phyloP scores from a whole-genome alignment of 2,113 vertebrate genomes.

The Ciconia maguari region DNA sequence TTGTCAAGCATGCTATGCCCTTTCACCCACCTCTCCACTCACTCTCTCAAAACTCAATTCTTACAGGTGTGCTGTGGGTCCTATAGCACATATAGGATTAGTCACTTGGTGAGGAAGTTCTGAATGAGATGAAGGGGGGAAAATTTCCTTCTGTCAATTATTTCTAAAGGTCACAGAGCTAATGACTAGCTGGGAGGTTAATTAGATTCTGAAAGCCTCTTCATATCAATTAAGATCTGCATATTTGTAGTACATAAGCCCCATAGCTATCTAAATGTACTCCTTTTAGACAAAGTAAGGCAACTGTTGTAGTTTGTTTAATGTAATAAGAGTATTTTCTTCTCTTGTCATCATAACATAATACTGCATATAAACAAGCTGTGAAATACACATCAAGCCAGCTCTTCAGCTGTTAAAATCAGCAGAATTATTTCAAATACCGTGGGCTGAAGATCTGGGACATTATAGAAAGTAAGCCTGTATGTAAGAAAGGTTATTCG shows the following conservation, averaged over 20 bases:
- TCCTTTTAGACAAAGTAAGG: slow-evolving; percentile 52
- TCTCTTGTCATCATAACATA: slow-evolving; percentile 2
- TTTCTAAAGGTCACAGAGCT: slow-evolving; percentile 97
- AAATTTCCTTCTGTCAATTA: slow-evolving; percentile 87
- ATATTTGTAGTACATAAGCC: slow-evolving; percentile 76
- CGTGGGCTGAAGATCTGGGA: no score
- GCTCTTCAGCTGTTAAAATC: no score
- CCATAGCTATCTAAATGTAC: slow-evolving; percentile 38
- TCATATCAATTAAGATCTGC: slow-evolving; percentile 78
- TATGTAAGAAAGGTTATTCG: no score
- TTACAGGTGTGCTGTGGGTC: slow-evolving; percentile 63
- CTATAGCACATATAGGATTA: slow-evolving; percentile 51
- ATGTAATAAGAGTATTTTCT: slow-evolving; percentile 19
- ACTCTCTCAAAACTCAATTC: slow-evolving; percentile 41
- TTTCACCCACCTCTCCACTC: no score
- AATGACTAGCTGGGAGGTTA: slow-evolving; percentile 96
- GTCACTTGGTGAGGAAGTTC: slow-evolving; percentile 71
- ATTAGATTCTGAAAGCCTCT: slow-evolving; percentile 95
- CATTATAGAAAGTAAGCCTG: no score
- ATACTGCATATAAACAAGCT: no score
- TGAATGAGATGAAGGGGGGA: slow-evolving; percentile 73
- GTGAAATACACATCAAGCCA: no score
- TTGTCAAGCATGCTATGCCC: no score
- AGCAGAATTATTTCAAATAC: no score
- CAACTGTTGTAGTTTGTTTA: neutral